Evolutionary conservation across 2,888 invertebrate species (phyloP), one percentile per base, ranked within the genome.

Genomic region (Plutella xylostella): DNA sequence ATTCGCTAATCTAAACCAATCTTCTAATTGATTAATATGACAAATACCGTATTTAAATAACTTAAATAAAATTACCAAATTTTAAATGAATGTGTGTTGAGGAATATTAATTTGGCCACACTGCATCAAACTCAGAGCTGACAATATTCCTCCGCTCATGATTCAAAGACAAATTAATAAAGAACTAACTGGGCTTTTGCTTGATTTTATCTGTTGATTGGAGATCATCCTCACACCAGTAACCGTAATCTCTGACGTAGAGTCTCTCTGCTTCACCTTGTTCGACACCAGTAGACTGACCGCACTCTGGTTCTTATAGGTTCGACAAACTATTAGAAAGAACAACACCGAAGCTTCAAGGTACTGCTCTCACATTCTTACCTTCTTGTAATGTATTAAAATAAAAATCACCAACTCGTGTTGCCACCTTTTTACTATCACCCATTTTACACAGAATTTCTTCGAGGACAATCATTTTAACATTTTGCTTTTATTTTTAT

Each of bases 351-450:
- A n/a, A n/a, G n/a, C n/a, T n/a, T n/a, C n/a, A n/a, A n/a, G n/a
- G n/a, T n/a, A n/a, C n/a, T n/a, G n/a, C n/a, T n/a, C n/a, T n/a
- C n/a, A n/a, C n/a, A n/a, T n/a, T n/a, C n/a, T 37, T 12, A 20
- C 19, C 65, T 72, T 75, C 73, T 76, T 76, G 79, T 77, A 75
- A 78, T 78, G 77, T 78, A 62, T 76, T 76, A 75, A 76, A 76
- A 73, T 72, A 64, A 60, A 54, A 34, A 37, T 51, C 55, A 31
- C 55, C 54, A 51, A 47, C 52, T 54, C 50, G 46, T 51, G 49
- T 48, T 31, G 42, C 45, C 45, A 47, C 51, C 43, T 51, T 54
- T 48, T 56, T 58, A 51, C 51, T 57, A 45, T 53, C 46, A 51
- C 54, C 56, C 56, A 1, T 48, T 58, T 61, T 54, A 49, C 18